phyloP scores from a whole-genome alignment of 1,140 invertebrate genomes.

The Planococcus citri region DNA sequence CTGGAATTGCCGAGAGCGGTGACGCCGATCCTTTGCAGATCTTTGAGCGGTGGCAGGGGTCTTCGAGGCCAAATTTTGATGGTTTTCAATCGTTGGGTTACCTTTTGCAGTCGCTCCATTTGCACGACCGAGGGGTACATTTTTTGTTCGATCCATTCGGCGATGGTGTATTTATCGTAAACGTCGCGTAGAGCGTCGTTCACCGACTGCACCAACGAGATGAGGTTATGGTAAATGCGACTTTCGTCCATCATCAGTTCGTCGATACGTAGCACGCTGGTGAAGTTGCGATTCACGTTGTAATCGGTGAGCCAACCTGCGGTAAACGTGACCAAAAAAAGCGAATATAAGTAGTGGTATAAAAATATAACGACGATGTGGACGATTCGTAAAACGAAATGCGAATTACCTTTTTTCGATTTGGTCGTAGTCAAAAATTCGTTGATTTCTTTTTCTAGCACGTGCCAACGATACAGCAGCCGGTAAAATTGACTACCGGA shows the following conservation, averaged over 20 bases:
- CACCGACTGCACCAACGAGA: conserved; percentile 47
- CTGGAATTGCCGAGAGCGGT: background rate
- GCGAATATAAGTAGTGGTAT: too few relatives aligned
- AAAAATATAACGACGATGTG: background rate
- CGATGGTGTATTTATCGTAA: conserved; percentile 58
- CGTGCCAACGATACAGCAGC: conserved; percentile 18
- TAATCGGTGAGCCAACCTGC: conserved; percentile 64
- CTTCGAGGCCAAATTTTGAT: conserved; percentile 43
- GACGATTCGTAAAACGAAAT: too few relatives aligned
- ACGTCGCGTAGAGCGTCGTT: conserved; percentile 49
- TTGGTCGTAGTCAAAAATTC: background rate
- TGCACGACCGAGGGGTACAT: conserved; percentile 42
- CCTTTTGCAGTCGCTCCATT: conserved; percentile 40
- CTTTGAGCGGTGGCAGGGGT: conserved; percentile 35
- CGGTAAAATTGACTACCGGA: conserved; percentile 43
- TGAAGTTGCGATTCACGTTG: conserved; percentile 63
- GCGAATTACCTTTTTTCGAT: conserved; percentile 39
- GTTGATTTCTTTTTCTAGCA: conserved; percentile 10
- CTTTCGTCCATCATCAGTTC: conserved; percentile 51
- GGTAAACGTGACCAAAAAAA: background rate
- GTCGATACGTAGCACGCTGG: conserved; percentile 56
- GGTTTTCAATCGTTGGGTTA: conserved; percentile 40
- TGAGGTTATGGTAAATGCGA: conserved; percentile 44
- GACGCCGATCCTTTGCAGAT: conserved; percentile 28
- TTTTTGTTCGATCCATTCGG: conserved; percentile 61